Base-by-base conservation (phyloP, 2,797 vertebrate genomes). In the Lacerta viridis region DNA sequence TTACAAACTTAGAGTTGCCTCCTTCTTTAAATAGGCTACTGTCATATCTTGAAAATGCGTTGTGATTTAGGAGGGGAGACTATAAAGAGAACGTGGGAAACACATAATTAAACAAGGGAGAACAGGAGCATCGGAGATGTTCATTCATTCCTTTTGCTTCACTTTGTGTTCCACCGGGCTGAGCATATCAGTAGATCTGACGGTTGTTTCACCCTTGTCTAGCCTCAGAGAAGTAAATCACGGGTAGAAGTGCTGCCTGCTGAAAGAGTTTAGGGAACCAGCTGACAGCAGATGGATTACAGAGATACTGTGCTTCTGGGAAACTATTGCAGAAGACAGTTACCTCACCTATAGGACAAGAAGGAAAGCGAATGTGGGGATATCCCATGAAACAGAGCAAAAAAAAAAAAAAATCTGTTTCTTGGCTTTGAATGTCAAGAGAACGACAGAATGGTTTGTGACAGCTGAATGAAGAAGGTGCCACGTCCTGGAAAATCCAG, bases 161-260 rank as follows among this genome's bases (percentile, higher is more conserved):
- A 25, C 43, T 41, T 83, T 81, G 25, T 59, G 43, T 20, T 86
- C 41, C 36, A 69, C n/a, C 36, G 17, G 36, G 36, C n/a, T n/a
- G 9, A 68, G 33, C 33, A 9, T 72, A 36, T 23, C 17, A 50
- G 64, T 39, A 87, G 50, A 25, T 46, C 50, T 79, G 39, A 20
- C 33, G n/a, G 33, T n/a, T 75, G 41, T 39, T 85, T 85, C 69
- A 76, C 15, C 23, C 59, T 61, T 72, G 46, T 0, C 17, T 91
- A 80, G 46, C 61, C 50, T 71, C 89, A 91, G 8, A 85, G 36
- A 59, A 41, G 1, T 5, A n/a, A 5, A 84, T 79, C 69, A 78
- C 55, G 18, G 77, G 18, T 25, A 29, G 39, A 86, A 50, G 18
- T 78, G 23, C 5, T 78, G 25, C 23, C 55, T 78, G 79, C 17